Evolutionary conservation across 2,888 invertebrate species (phyloP).

Genomic region (Scelioninae gen. 1): DNA sequence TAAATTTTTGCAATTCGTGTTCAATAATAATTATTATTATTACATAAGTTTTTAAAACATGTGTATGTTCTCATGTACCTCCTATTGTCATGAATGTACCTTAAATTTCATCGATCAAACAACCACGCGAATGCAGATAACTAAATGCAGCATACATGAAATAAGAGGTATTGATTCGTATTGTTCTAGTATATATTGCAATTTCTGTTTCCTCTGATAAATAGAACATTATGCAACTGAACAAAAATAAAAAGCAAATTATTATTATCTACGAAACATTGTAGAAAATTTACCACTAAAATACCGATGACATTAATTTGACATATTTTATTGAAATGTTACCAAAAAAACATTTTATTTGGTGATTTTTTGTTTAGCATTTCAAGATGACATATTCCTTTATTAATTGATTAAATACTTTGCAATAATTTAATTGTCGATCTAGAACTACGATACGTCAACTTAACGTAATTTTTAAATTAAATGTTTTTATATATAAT

Average conservation of each 20-base stretch:
- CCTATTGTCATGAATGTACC: slow-evolving; percentile 19
- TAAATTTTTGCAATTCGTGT: neutral
- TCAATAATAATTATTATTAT: neutral
- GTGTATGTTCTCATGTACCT: neutral
- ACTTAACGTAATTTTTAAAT: no score
- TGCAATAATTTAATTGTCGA: no score
- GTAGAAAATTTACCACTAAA: neutral
- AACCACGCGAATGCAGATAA: slow-evolving; percentile 40
- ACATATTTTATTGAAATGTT: no score
- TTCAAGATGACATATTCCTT: no score
- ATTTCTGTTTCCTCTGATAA: slow-evolving; percentile 41
- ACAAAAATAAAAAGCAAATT: neutral
- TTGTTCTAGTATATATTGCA: slow-evolving; percentile 48
- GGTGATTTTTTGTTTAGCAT: no score
- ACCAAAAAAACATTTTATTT: no score
- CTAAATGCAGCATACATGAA: slow-evolving; percentile 55
- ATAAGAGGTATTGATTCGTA: slow-evolving; percentile 53
- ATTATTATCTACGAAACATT: neutral
- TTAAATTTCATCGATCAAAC: slow-evolving; percentile 62
- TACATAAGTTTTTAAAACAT: neutral
- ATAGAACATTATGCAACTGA: slow-evolving; percentile 3
- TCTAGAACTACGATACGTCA: no score
- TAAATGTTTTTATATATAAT: no score
- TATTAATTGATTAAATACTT: no score
- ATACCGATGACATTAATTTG: no score